These are phyloP conservation scores for Catharus fuscescens DNA, from an alignment of 2,113 vertebrate species.

Conservation along the genomic window DNA sequence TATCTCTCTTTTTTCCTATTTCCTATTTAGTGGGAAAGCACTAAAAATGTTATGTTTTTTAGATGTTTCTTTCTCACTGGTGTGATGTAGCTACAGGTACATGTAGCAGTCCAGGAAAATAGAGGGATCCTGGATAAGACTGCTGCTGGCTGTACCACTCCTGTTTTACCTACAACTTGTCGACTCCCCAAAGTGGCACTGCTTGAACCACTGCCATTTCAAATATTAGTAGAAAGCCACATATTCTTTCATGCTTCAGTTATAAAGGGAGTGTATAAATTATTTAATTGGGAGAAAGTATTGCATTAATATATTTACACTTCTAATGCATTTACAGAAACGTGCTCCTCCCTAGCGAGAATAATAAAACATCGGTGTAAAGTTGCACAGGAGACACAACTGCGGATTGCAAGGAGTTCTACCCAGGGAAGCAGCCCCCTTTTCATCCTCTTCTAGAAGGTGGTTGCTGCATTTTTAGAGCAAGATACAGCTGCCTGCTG, in stretches of 20 bases:
- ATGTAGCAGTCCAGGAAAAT: not conserved
- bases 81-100: not conserved
- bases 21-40: slow-evolving; percentile 48
- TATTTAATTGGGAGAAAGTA: slow-evolving; percentile 72
- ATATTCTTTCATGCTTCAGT: slow-evolving; percentile 48
- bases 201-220: slow-evolving; percentile 57
- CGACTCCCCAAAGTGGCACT: slow-evolving; percentile 7
- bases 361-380: slow-evolving; percentile 25
- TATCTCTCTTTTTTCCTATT: slow-evolving; percentile 49
- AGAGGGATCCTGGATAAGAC: slow-evolving; percentile 9
- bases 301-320: slow-evolving; percentile 77
- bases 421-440: not conserved
- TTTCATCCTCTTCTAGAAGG: slow-evolving; percentile 1
- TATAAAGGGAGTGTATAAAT: slow-evolving; percentile 62
- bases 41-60: slow-evolving; percentile 45
- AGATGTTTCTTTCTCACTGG: slow-evolving; percentile 9
- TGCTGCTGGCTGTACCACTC: not conserved
- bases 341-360: slow-evolving; percentile 42
- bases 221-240: slow-evolving; percentile 64
- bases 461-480: slow-evolving; percentile 21
- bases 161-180: slow-evolving; percentile 5
- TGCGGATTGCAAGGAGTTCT: not conserved
- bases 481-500: slow-evolving; percentile 25
- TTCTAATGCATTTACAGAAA: slow-evolving; percentile 61
- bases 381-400: not conserved